These are phyloP conservation scores for Guaruba guarouba DNA, from an alignment of 2,113 vertebrate species.

Conservation along the genomic window DNA sequence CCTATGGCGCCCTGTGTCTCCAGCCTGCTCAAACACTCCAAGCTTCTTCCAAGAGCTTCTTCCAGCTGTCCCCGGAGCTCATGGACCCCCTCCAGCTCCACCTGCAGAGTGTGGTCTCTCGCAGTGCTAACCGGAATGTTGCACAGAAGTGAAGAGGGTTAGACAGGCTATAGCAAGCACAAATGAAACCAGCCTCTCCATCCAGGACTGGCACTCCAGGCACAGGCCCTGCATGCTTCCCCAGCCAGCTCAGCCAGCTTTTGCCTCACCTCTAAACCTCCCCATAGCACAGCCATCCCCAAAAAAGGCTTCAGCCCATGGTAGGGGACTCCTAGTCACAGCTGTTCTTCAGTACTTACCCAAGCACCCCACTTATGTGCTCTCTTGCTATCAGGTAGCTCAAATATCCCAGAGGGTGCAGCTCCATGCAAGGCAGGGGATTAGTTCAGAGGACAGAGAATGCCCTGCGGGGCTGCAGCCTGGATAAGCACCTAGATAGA, in stretches of 20 bases:
- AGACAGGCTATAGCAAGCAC: not conserved
- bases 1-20: slow-evolving; percentile 79
- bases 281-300: not conserved
- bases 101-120: slow-evolving; percentile 82
- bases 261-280: not conserved
- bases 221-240: not conserved
- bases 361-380: slow-evolving; percentile 7
- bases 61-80: slow-evolving; percentile 87
- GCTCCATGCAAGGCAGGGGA: slow-evolving; percentile 18
- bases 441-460: not conserved
- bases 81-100: slow-evolving; percentile 86
- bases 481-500: not conserved
- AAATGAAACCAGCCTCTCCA: not conserved
- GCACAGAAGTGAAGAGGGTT: slow-evolving; percentile 57
- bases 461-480: not conserved
- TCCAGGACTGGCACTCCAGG: not conserved
- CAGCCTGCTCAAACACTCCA: slow-evolving; percentile 76
- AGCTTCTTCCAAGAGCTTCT: slow-evolving; percentile 84
- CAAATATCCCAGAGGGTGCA: slow-evolving; percentile 34
- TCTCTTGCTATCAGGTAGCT: slow-evolving; percentile 44
- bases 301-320: not conserved
- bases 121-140: slow-evolving; percentile 69
- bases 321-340: not conserved
- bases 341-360: slow-evolving; percentile 14
- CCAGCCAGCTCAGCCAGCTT: not conserved